Conservation (phyloP, 2,113 vertebrate genomes). For the Solenodon paradoxus region DNA sequence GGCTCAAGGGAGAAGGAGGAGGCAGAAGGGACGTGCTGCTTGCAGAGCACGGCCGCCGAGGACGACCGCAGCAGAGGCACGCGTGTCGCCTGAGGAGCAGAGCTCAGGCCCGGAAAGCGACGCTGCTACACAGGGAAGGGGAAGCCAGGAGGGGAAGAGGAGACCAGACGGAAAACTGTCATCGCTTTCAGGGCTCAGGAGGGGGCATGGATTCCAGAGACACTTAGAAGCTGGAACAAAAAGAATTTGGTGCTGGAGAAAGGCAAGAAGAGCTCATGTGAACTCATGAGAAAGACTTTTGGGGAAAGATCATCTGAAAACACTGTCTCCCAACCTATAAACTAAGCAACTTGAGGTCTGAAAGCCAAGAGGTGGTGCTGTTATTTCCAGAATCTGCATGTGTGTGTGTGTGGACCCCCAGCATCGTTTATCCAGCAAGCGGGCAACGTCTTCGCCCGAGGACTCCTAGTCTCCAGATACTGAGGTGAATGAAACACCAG, state of each 20-base stretch:
- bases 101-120: no score
- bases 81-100: no score
- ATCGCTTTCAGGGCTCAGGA: no score
- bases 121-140: no score
- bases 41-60: no score
- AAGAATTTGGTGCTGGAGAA: background rate
- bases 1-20: no score
- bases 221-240: background rate
- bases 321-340: background rate
- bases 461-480: background rate
- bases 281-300: background rate
- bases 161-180: no score
- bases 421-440: background rate
- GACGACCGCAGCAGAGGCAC: no score
- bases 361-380: background rate
- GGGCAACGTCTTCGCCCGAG: background rate
- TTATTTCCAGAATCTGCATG: background rate
- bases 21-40: no score
- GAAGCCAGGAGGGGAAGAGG: no score
- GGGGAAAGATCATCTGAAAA: background rate
- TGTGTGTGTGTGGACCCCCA: background rate
- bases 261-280: background rate
- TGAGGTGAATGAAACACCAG: no score
- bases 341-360: background rate
- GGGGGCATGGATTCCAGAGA: background rate